phyloP scores from a whole-genome alignment of 2,797 vertebrate genomes.

The Molossus alvarezi region DNA sequence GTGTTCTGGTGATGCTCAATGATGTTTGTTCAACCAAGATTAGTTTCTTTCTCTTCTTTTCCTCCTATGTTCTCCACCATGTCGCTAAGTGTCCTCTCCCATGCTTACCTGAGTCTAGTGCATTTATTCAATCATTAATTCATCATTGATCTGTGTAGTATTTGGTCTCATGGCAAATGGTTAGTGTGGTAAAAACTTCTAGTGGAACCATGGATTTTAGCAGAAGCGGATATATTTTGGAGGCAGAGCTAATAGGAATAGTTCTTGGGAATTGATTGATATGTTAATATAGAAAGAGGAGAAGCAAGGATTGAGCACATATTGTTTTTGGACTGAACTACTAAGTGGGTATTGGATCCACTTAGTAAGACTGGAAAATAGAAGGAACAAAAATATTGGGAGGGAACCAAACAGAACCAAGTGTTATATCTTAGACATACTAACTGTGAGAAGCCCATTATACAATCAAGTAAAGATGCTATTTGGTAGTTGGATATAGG shows the following conservation, averaged over 20 bases:
- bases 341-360: background rate
- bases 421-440: background rate
- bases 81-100: background rate
- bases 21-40: background rate
- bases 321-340: background rate
- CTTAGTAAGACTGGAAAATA: background rate
- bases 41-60: background rate
- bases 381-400: background rate
- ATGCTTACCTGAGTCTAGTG: background rate
- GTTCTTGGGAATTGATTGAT: background rate
- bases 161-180: background rate
- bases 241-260: background rate
- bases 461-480: background rate
- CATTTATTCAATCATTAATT: background rate
- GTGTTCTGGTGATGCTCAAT: background rate
- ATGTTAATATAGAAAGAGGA: background rate
- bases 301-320: background rate
- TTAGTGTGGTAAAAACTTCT: background rate
- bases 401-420: background rate
- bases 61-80: background rate
- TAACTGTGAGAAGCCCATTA: background rate
- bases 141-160: background rate
- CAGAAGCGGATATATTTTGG: slow-evolving; percentile 2
- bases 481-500: background rate
- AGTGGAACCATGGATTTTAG: background rate